These are phyloP conservation scores for Entelurus aequoreus DNA, from an alignment of 2,113 vertebrate species.

Conservation along the genomic window DNA sequence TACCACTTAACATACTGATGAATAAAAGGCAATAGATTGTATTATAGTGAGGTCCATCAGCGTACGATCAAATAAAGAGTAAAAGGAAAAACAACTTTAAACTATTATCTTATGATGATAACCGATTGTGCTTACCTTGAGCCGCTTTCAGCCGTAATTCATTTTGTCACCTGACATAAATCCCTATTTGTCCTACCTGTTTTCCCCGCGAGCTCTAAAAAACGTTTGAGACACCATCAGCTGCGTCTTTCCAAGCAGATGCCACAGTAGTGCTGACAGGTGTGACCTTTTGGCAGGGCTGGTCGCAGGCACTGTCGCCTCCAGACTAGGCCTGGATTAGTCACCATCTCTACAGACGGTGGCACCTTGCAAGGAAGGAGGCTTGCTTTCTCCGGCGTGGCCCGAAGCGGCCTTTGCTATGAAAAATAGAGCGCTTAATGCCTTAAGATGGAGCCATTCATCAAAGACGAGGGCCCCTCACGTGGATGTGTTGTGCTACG, in stretches of 20 bases:
- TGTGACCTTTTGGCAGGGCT: constrained; percentile 68
- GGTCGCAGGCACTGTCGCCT: constrained; percentile 46
- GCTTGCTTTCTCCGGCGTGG: constrained; percentile 51
- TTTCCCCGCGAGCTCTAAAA: not conserved
- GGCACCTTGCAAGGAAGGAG: constrained; percentile 45
- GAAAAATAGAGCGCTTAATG: constrained; percentile 77
- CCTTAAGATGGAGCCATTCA: constrained; percentile 74
- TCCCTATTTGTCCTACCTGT: not conserved
- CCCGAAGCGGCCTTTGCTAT: constrained; percentile 52
- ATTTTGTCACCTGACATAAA: not conserved
- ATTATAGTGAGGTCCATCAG: constrained; percentile 17
- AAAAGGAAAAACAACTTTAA: not conserved
- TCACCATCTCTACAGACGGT: constrained; percentile 58
- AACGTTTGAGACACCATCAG: constrained; percentile 20
- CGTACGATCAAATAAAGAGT: constrained; percentile 32
- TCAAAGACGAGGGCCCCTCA: constrained; percentile 58
- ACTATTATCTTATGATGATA: not conserved
- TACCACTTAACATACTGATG: constrained; percentile 6
- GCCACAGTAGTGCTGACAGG: constrained; percentile 53
- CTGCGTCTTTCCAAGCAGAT: constrained; percentile 29
- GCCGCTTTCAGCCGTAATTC: not conserved
- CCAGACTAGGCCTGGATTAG: constrained; percentile 61
- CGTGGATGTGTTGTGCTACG: constrained; percentile 51
- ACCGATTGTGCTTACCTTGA: not conserved
- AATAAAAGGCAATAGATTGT: constrained; percentile 17